Conservation (phyloP, 2,113 vertebrate genomes). For the Grammomys surdaster region DNA sequence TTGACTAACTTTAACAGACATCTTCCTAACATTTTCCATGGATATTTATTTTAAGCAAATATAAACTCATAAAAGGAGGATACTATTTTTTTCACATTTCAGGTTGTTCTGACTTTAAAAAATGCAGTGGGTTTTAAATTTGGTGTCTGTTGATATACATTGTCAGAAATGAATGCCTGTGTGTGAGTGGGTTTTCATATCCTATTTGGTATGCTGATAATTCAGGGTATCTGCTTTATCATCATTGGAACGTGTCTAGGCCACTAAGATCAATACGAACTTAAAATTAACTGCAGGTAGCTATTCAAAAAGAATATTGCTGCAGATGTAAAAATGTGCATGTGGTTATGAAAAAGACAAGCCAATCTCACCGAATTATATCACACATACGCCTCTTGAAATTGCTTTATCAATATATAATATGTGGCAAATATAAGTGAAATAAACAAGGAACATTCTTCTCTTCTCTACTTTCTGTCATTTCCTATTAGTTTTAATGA, state of each 20-base stretch:
- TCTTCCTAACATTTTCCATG: neutral
- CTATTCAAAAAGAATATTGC: constrained; percentile 66
- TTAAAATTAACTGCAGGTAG: constrained; percentile 80
- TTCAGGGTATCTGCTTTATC: constrained; percentile 67
- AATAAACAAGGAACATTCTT: constrained; percentile 65
- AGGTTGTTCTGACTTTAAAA: constrained; percentile 20
- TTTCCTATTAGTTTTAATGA: constrained; percentile 73
- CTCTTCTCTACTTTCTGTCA: constrained; percentile 59
- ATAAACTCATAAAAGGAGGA: constrained; percentile 49
- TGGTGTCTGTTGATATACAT: constrained; percentile 23
- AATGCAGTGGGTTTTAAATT: constrained; percentile 63
- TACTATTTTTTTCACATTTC: constrained; percentile 57
- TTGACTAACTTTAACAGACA: constrained; percentile 32
- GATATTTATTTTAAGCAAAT: constrained; percentile 44
- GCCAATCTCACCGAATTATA: constrained; percentile 61
- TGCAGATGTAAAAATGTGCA: constrained; percentile 66
- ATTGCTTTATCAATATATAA: constrained; percentile 41
- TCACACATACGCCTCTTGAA: constrained; percentile 40
- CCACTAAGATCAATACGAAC: constrained; percentile 71
- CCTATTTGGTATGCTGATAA: neutral
- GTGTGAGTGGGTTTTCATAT: constrained; percentile 71
- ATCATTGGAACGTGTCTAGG: constrained; percentile 65
- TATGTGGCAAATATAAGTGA: constrained; percentile 70
- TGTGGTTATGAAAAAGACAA: constrained; percentile 56
- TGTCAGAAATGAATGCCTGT: constrained; percentile 43